phyloP scores from a whole-genome alignment of 2,113 vertebrate species.

The Odocoileus hemionus region DNA sequence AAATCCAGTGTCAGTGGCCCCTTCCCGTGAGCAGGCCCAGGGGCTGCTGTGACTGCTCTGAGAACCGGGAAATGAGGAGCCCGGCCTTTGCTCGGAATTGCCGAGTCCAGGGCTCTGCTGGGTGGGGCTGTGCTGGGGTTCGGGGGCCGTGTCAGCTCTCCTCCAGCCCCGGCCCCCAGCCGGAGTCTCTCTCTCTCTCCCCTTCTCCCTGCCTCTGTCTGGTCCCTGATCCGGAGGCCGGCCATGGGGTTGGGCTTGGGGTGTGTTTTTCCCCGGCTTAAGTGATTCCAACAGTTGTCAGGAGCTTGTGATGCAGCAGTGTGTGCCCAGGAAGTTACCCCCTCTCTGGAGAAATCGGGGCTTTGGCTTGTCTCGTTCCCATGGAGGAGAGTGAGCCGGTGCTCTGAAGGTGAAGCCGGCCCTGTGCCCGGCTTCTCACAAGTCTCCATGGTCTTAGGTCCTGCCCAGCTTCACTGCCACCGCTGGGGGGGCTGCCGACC shows the following conservation, averaged over 20 bases:
- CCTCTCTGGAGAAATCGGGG: background rate
- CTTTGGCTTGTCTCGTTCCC: background rate
- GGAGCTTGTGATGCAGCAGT: background rate
- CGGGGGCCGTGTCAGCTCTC: background rate
- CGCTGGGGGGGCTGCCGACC: background rate
- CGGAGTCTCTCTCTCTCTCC: background rate
- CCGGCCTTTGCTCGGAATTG: slow-evolving; percentile 24
- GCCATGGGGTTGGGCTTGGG: background rate
- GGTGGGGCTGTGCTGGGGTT: background rate
- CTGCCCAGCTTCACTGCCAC: fast-evolving
- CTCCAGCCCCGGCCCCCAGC: too few species aligned
- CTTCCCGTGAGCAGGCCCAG: fast-evolving
- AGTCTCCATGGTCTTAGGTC: background rate
- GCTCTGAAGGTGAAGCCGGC: background rate
- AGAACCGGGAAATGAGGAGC: background rate
- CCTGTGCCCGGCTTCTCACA: background rate
- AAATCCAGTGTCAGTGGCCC: background rate
- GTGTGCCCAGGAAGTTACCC: background rate
- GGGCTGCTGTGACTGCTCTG: fast-evolving
- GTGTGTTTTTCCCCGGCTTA: background rate
- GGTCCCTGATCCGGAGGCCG: background rate
- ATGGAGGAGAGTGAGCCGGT: background rate
- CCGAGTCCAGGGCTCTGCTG: background rate
- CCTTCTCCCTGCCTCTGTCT: background rate
- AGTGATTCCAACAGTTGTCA: slow-evolving; percentile 20